Conservation (phyloP, 2,113 vertebrate species). For the Pseudorhombus dupliciocellatus region DNA sequence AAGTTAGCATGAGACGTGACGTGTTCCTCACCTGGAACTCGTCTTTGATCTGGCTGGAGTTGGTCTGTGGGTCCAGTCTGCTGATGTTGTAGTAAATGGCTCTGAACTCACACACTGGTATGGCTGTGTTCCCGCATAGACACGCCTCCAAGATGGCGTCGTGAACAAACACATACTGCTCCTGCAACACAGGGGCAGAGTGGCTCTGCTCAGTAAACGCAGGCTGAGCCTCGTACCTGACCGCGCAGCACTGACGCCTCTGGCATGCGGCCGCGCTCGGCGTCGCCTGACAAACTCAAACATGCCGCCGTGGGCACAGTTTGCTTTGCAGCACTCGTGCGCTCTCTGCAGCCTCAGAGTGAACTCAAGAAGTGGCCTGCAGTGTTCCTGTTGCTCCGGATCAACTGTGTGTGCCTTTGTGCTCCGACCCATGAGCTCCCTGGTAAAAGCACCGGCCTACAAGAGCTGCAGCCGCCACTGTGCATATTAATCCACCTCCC, state of each 20-base stretch:
- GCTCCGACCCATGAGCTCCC: slow-evolving; percentile 22
- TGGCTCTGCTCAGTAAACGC: background rate
- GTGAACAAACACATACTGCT: slow-evolving; percentile 98
- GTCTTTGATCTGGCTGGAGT: slow-evolving; percentile 99
- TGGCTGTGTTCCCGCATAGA: slow-evolving; percentile 96
- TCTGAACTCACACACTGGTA: slow-evolving; percentile 97
- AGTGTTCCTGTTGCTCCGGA: slow-evolving; percentile 27
- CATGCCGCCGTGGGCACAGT: background rate
- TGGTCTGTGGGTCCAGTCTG: slow-evolving; percentile 95
- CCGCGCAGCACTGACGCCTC: background rate
- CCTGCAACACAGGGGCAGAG: slow-evolving; percentile 76
- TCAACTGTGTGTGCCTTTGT: slow-evolving; percentile 53
- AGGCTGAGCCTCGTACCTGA: background rate
- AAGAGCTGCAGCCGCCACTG: slow-evolving; percentile 9
- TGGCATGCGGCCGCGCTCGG: background rate
- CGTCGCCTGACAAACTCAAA: slow-evolving; percentile 10
- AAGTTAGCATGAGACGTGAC: too few relatives aligned
- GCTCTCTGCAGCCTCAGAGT: slow-evolving; percentile 11
- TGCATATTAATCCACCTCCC: slow-evolving; percentile 40
- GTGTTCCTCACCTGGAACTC: slow-evolving; percentile 91
- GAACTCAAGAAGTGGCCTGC: slow-evolving; percentile 28
- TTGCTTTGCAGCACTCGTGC: background rate
- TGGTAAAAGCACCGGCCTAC: slow-evolving; percentile 31
- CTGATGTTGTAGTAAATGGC: slow-evolving; percentile 98
- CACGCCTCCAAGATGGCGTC: slow-evolving; percentile 98